Percentiles rank a stretch among this genome's conserved stretches.
Evolutionary conservation across 2,113 vertebrate genomes (phyloP).

Genomic region (Ciconia maguari): DNA sequence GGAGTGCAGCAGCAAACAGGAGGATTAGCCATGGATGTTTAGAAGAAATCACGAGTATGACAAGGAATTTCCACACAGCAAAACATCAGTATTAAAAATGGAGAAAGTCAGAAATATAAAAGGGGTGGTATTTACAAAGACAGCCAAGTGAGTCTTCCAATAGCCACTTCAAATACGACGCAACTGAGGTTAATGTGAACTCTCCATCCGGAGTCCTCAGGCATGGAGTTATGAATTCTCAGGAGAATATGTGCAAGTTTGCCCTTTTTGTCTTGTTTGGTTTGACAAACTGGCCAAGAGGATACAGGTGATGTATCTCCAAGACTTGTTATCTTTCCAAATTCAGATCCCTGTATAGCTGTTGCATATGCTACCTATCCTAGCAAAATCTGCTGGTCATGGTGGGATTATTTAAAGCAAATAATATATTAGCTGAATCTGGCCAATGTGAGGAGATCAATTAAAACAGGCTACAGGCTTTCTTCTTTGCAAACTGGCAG

Average conservation of each 20-base stretch:
- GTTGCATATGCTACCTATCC: not conserved
- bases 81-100: not conserved
- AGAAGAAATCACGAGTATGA: not conserved
- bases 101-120: not conserved
- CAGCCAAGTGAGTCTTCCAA: not conserved
- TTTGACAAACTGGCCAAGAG: not conserved
- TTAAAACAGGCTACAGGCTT: not conserved
- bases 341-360: not conserved
- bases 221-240: not conserved
- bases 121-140: constrained; percentile 27
- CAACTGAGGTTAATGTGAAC: not conserved
- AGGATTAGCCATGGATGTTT: not conserved
- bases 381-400: not conserved
- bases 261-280: not conserved
- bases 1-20: not conserved
- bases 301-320: not conserved
- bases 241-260: not conserved
- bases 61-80: not conserved
- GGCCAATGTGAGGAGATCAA: not conserved
- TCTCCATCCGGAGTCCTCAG: not conserved
- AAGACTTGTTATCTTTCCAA: not conserved
- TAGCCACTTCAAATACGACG: constrained; percentile 12
- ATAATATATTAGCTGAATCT: not conserved
- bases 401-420: not conserved
- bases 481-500: not conserved